Percentiles rank a stretch among this genome's conserved stretches.
These are phyloP conservation scores for Ochropacha duplaris DNA, from an alignment of 2,888 invertebrate species.

Conservation along the genomic window DNA sequence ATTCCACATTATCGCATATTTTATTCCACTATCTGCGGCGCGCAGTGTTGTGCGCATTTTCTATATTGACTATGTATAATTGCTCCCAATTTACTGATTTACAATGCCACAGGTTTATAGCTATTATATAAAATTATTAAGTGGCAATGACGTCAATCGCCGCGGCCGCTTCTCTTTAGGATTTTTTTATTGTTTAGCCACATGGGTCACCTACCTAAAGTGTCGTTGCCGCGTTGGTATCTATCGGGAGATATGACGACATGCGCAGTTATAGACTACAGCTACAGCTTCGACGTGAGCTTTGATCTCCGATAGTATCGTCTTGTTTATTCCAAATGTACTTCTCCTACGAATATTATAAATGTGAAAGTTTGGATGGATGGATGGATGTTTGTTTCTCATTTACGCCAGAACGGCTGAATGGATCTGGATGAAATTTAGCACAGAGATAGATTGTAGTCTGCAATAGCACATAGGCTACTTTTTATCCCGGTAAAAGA, in stretches of 20 bases:
- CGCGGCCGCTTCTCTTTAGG: slow-evolving; percentile 3
- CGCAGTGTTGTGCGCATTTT: slow-evolving; percentile 13
- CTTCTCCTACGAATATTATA: too few relatives aligned
- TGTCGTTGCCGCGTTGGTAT: background rate
- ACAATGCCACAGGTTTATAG: background rate
- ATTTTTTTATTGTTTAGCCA: background rate
- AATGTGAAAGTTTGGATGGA: too few relatives aligned
- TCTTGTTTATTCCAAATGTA: background rate
- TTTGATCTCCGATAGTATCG: background rate
- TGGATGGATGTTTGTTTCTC: too few relatives aligned
- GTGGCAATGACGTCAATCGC: background rate
- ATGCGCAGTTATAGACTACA: background rate
- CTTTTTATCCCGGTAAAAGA: too few relatives aligned
- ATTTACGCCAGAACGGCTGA: too few relatives aligned
- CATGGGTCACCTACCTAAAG: slow-evolving; percentile 4
- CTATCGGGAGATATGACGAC: slow-evolving; percentile 18
- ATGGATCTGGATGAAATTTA: too few relatives aligned
- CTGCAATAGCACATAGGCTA: too few relatives aligned
- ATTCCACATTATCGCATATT: background rate
- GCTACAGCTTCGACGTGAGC: background rate
- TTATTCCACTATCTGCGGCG: background rate
- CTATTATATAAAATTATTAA: background rate
- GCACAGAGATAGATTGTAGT: too few relatives aligned
- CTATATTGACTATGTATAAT: background rate
- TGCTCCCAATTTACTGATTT: slow-evolving; percentile 3